Evolutionary conservation across 2,888 invertebrate species (phyloP).

Genomic region (Crossocerus cetratus): DNA sequence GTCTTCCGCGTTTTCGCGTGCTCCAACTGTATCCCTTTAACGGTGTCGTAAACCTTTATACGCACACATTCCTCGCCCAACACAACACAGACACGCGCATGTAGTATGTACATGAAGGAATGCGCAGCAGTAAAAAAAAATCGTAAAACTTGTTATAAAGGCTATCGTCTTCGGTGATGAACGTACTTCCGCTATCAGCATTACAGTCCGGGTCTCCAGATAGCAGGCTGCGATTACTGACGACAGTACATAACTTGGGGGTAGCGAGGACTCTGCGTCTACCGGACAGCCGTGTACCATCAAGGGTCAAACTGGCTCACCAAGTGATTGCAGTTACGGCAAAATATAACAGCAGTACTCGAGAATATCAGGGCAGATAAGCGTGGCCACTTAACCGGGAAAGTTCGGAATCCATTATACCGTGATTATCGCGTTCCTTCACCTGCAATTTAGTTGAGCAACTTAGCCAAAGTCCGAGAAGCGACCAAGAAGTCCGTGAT

Average conservation of each 20-base stretch:
- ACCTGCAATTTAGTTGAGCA: constrained; percentile 12
- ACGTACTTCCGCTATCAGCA: too few relatives aligned
- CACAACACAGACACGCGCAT: not conserved
- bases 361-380: constrained; percentile 45
- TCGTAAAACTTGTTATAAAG: constrained; percentile 11
- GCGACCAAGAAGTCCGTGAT: constrained; percentile 20
- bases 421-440: constrained; percentile 43
- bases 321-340: constrained; percentile 40
- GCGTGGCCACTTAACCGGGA: constrained; percentile 45
- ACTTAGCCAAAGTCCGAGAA: not conserved
- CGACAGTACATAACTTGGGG: too few relatives aligned
- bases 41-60: constrained; percentile 39
- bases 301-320: not conserved
- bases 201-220: too few relatives aligned
- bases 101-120: constrained; percentile 28
- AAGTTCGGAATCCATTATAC: constrained; percentile 50
- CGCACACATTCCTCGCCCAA: too few relatives aligned
- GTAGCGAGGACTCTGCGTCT: too few relatives aligned
- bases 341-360: constrained; percentile 31
- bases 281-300: not conserved
- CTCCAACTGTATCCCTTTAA: constrained; percentile 33
- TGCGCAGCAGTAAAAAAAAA: constrained; percentile 22
- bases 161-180: too few relatives aligned
- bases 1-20: constrained; percentile 5
- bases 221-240: too few relatives aligned